Evolutionary conservation across 2,113 vertebrate species (phyloP).

Genomic region (Megaceryle maxima): DNA sequence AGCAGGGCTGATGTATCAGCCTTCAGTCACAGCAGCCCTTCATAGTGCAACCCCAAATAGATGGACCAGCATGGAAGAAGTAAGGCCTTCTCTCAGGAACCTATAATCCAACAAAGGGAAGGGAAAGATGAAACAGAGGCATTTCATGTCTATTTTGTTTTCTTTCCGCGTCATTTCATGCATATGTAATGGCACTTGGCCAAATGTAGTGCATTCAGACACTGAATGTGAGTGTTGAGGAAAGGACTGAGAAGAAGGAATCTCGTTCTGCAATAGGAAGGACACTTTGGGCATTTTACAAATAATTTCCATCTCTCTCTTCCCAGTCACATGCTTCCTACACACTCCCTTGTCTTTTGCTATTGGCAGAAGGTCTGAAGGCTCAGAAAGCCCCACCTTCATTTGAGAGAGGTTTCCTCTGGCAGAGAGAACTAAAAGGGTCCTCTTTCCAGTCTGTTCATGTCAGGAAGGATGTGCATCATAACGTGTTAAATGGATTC

Average conservation of each 20-base stretch:
- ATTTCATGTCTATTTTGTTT: not conserved
- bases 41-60: accelerated
- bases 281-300: not conserved
- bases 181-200: not conserved
- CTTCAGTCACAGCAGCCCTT: not conserved
- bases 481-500: not conserved
- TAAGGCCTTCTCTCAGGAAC: not conserved
- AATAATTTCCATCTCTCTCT: not conserved
- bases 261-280: not conserved
- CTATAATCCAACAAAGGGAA: not conserved
- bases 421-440: not conserved
- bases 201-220: not conserved
- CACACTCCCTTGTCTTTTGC: not conserved
- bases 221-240: not conserved
- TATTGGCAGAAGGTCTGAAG: not conserved
- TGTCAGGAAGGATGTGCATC: not conserved
- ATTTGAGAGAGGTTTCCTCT: not conserved
- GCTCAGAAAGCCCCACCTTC: not conserved
- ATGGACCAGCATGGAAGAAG: not conserved
- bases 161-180: not conserved
- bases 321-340: not conserved
- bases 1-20: not conserved
- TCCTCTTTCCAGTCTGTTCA: not conserved
- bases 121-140: not conserved
- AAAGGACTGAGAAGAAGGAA: not conserved